A percentile compares a stretch with the other conserved stretches of the same genome.
Evolutionary conservation across 2,888 invertebrate genomes (phyloP).

Genomic region (Patella pellucida): DNA sequence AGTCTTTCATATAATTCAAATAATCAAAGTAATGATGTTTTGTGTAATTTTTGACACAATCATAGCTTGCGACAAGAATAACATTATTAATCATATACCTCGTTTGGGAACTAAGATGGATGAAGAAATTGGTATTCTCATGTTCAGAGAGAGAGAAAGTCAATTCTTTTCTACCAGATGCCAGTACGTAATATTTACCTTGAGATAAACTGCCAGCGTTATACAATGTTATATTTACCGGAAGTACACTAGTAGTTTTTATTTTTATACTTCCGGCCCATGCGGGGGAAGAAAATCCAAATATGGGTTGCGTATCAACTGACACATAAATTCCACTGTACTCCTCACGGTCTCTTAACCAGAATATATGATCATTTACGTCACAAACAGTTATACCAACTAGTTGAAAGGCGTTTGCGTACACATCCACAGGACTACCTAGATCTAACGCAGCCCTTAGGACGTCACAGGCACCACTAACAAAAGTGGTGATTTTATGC

Average conservation of each 20-base stretch:
- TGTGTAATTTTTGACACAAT: not conserved
- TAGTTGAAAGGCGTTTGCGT: constrained; percentile 39
- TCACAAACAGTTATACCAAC: constrained; percentile 50
- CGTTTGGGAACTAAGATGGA: not conserved
- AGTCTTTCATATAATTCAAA: not conserved
- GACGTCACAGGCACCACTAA: constrained; percentile 48
- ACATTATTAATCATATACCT: not conserved
- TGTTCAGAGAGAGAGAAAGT: not conserved
- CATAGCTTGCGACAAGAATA: not conserved
- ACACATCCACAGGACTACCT: constrained; percentile 36
- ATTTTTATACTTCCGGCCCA: constrained; percentile 30
- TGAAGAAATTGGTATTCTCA: not conserved
- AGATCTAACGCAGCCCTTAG: constrained; percentile 49
- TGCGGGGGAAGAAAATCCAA: constrained; percentile 35
- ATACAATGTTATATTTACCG: not conserved
- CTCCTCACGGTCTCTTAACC: constrained; percentile 35
- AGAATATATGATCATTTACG: constrained; percentile 33
- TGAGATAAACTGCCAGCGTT: not conserved
- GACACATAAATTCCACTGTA: constrained; percentile 32
- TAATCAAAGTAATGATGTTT: not conserved
- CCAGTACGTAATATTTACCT: not conserved
- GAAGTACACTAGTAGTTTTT: not conserved
- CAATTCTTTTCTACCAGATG: not conserved
- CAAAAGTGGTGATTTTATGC: constrained; percentile 40
- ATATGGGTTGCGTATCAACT: constrained; percentile 36